These are phyloP conservation scores for Gymnothorax reevesii DNA, from an alignment of 2,797 vertebrate species.

Conservation along the genomic window DNA sequence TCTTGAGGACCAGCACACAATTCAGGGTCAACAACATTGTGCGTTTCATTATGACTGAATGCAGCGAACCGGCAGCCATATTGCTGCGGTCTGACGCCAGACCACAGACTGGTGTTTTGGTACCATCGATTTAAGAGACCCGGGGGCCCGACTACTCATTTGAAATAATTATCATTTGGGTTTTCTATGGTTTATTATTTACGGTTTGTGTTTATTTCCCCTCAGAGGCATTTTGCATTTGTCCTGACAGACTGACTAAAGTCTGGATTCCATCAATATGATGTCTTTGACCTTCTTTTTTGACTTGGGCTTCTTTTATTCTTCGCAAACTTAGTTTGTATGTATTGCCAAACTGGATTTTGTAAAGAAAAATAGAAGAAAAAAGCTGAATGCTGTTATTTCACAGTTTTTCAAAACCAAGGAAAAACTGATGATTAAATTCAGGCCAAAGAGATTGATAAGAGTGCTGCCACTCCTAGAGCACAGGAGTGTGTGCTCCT, in stretches of 20 bases:
- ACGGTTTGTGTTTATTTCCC: not conserved
- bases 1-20: too few relatives aligned
- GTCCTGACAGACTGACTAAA: not conserved
- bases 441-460: not conserved
- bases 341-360: not conserved
- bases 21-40: too few relatives aligned
- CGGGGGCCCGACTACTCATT: not conserved
- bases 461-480: not conserved
- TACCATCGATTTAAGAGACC: not conserved
- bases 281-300: not conserved
- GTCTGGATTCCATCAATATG: not conserved
- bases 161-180: not conserved
- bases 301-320: not conserved
- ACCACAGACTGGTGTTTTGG: too few relatives aligned
- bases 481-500: not conserved
- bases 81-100: too few relatives aligned
- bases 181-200: slow-evolving; percentile 4
- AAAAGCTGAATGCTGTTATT: not conserved
- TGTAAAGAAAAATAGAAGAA: not conserved
- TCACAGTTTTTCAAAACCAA: not conserved
- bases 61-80: too few relatives aligned
- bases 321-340: not conserved
- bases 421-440: not conserved
- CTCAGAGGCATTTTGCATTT: not conserved
- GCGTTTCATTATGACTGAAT: too few relatives aligned